Evolutionary conservation across 92 coral and sea anemone species (phyloP), one percentile per base, ranked within the genome.

Genomic region (Desmophyllum pertusum): DNA sequence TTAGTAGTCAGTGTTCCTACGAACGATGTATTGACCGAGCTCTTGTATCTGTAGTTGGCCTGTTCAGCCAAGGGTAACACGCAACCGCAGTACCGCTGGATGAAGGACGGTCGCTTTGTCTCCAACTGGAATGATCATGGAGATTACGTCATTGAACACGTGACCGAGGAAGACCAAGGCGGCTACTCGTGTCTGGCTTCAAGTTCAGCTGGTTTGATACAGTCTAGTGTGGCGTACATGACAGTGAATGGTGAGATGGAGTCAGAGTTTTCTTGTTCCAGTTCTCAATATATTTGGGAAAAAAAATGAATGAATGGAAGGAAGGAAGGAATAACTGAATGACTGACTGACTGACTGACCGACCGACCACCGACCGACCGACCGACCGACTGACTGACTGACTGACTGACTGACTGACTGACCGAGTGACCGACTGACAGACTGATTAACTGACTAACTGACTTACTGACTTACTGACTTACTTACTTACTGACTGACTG

Each of bases 61-160:
- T 97, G 99, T 78, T 77, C 81, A 13, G 99, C 95, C 38, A 78
- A 91, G 27, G 97, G 99, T 17, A 92, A 92, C 80, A 95, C 95
- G 14, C 70, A 72, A 29, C 94, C 97, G 15, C 83, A 91, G 59
- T 97, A 97, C 91, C 90, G 97, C 70, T 97, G 99, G 99, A 87
- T 88, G 88, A 65, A 87, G 25, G 89, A 97, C 73, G 93, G 99
- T 33, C 83, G 91, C n/a, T 89, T 84, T 73, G 87, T 97, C 23
- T 90, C 93, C 27, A 89, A 88, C 79, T 93, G 93, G 91, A 85
- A 82, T 35, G 61, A 64, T 25, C 63, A 69, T 2, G 95, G 99
- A 17, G 84, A 79, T 42, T 97, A 97, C 90, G 76, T 69, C 62
- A 93, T 97, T 61, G 64, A 81, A 35, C 31, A 62, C 15, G 64